A percentile compares a stretch with the other conserved stretches of the same genome.
These are phyloP conservation scores for Cinclus mexicanus DNA, from an alignment of 2,113 vertebrate genomes.

Conservation along the genomic window DNA sequence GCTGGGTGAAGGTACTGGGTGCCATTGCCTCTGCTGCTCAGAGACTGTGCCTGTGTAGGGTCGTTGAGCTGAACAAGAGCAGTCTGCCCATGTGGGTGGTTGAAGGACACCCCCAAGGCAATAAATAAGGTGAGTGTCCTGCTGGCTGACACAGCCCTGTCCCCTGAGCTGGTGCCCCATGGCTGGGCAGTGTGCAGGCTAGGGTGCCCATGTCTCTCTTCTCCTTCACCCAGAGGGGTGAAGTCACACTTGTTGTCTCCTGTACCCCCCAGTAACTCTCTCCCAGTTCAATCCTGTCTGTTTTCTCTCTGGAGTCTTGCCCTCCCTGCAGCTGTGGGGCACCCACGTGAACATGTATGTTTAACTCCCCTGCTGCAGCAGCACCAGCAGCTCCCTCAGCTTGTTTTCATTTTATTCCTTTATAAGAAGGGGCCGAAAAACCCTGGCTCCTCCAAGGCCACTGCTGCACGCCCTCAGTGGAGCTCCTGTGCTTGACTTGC, in stretches of 20 bases:
- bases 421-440: not conserved
- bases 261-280: not conserved
- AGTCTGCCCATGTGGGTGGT: not conserved
- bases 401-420: not conserved
- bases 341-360: not conserved
- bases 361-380: not conserved
- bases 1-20: not conserved
- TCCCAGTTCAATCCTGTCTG: not conserved
- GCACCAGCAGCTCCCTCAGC: not conserved
- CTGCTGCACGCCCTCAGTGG: not conserved
- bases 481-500: not conserved
- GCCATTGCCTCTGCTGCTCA: not conserved
- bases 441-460: not conserved
- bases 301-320: not conserved
- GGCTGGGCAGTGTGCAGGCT: not conserved
- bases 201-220: not conserved
- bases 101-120: not conserved
- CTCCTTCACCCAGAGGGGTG: not conserved
- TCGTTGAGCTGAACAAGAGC: not conserved
- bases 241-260: not conserved
- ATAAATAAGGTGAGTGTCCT: not conserved
- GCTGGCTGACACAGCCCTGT: fast-evolving
- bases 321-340: not conserved
- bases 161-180: not conserved
- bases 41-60: not conserved